Conservation (phyloP, 2,113 vertebrate species). For the Corythoichthys intestinalis region DNA sequence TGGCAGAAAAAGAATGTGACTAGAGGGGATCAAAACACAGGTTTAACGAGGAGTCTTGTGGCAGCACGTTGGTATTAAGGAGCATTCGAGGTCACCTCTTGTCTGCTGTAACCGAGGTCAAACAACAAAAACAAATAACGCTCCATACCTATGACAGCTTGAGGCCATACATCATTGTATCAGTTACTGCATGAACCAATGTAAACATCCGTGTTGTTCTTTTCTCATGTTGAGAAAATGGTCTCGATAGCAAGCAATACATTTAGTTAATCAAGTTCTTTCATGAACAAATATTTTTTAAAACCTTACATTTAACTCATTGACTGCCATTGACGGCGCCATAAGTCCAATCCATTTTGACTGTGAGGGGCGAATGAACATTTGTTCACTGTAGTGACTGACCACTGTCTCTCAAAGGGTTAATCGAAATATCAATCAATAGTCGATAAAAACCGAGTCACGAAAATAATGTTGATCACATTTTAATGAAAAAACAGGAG, state of each 20-base stretch:
- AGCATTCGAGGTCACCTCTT: constrained; percentile 34
- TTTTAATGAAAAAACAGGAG: neutral
- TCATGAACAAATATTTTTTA: no score
- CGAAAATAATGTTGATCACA: neutral
- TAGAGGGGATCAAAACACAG: neutral
- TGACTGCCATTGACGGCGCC: no score
- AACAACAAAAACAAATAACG: constrained; percentile 22
- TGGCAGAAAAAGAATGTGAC: neutral
- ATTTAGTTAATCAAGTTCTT: no score
- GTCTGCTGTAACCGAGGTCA: constrained; percentile 13
- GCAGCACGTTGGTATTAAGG: constrained; percentile 15
- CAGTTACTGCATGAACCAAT: neutral
- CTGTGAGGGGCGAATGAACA: no score
- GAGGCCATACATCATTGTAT: neutral
- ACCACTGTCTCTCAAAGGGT: no score
- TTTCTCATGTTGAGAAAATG: no score
- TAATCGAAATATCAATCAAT: neutral
- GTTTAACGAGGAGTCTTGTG: constrained; percentile 7
- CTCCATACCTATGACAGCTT: neutral
- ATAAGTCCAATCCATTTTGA: no score
- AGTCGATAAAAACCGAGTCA: neutral
- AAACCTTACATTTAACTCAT: no score
- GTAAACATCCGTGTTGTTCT: neutral
- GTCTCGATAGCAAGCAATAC: no score
- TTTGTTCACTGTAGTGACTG: no score